Conservation (phyloP, 1,140 invertebrate species). For the Vanessa tameamea region DNA sequence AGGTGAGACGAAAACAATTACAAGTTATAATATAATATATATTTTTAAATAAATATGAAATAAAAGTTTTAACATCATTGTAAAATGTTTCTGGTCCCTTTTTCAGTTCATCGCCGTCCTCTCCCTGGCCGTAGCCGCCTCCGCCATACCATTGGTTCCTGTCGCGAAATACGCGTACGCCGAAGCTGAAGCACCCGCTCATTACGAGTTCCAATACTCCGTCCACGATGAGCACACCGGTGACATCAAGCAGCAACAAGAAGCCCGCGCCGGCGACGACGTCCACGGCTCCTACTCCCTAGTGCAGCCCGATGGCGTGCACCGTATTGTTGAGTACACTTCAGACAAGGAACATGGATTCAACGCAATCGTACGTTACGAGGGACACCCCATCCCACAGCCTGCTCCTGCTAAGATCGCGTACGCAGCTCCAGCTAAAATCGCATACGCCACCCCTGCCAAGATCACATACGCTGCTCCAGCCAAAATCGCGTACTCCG, state of each 20-base stretch:
- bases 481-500: slow-evolving; percentile 1
- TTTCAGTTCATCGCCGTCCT: slow-evolving; percentile 35
- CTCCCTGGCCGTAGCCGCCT: slow-evolving; percentile 54
- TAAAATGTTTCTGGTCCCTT: background rate
- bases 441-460: slow-evolving; percentile 9
- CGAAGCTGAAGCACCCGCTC: slow-evolving; percentile 81
- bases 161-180: slow-evolving; percentile 59
- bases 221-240: slow-evolving; percentile 82
- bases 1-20: slow-evolving; percentile 37
- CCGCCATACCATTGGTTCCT: slow-evolving; percentile 54
- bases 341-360: slow-evolving; percentile 42
- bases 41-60: too few species aligned
- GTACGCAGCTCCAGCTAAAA: slow-evolving; percentile 5
- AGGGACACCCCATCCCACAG: slow-evolving; percentile 5
- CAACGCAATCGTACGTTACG: slow-evolving; percentile 14
- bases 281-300: slow-evolving; percentile 82
- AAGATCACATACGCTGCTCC: slow-evolving; percentile 4
- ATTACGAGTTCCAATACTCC: slow-evolving; percentile 85
- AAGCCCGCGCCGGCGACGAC: slow-evolving; percentile 78
- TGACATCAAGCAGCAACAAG: slow-evolving; percentile 60
- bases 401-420: slow-evolving; percentile 34
- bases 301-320: slow-evolving; percentile 80
- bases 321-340: slow-evolving; percentile 83
- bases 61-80: background rate
- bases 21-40: too few species aligned